phyloP scores from a whole-genome alignment of 1,140 invertebrate genomes.

The Thaumetopoea pityocampa region DNA sequence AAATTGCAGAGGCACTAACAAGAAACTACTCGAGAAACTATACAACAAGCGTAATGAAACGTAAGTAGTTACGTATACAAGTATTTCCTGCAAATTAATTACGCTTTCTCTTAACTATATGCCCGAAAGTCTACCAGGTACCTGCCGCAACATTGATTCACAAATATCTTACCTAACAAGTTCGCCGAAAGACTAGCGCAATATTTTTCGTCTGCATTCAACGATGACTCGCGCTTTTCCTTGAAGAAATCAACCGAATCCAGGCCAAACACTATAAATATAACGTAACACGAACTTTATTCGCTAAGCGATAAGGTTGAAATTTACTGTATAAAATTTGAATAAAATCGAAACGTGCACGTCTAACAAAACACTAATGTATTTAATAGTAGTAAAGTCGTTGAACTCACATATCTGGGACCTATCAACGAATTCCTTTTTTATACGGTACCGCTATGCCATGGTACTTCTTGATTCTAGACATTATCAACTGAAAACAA shows the following conservation, averaged over 20 bases:
- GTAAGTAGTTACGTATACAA: too few species aligned
- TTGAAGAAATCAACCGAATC: constrained; percentile 48
- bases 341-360: constrained; percentile 44
- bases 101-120: too few species aligned
- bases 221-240: constrained; percentile 32
- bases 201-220: constrained; percentile 24
- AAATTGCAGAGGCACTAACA: too few species aligned
- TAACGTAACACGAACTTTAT: constrained; percentile 29
- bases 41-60: too few species aligned
- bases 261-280: constrained; percentile 29
- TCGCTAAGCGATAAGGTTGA: too few species aligned
- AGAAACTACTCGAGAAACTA: too few species aligned
- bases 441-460: constrained; percentile 36
- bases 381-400: constrained; percentile 44
- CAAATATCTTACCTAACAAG: constrained; percentile 15
- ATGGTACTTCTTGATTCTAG: constrained; percentile 9
- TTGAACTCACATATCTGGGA: constrained; percentile 33
- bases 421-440: constrained; percentile 21
- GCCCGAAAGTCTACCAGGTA: too few species aligned
- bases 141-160: constrained; percentile 15
- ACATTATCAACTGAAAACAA: constrained; percentile 7
- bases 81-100: too few species aligned
- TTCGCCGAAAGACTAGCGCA: constrained; percentile 18
- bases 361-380: constrained; percentile 40
- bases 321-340: too few species aligned